Evolutionary conservation across 2,113 vertebrate species (phyloP), one percentile per base, ranked within the genome.

Genomic region (Fukomys damarensis): DNA sequence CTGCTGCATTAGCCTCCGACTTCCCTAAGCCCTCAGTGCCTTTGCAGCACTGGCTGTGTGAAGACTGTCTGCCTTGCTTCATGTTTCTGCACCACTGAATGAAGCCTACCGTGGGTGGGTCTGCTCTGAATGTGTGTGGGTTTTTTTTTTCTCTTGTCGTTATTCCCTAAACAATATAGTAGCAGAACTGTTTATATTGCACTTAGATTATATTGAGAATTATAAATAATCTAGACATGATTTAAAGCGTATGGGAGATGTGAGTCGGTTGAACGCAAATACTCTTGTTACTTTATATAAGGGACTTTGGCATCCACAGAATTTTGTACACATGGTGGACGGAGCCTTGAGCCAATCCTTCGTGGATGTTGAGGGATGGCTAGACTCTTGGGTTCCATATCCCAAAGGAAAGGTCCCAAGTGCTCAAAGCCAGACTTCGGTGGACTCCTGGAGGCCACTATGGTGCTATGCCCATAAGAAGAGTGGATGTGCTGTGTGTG

Each of bases 401-500:
- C 5, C n/a, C 83, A n/a, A 38, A 26, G 52, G 70, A 7, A 52
- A 2, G 32, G 3, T 41, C 19, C 41, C 7, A 12, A 0, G 4
- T 20, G 30, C 49, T 74, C 38, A 28, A 0, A 54, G 16, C 5
- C 24, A 63, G 59, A 10, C 61, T 61, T 59, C 8, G 12, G 9
- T 11, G 72, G 61, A 26, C 22, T 14, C 49, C 91, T 58, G 20
- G 59, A 54, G n/a, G 49, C 12, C 43, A 14, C 43, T 5, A 28
- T 19, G 6, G 4, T 32, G 38, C 28, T 41, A 52, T 85, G 68
- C 20, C 43, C 26, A 10, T 4, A 4, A 46, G 13, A 14, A 28
- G 19, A 1, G 1, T 66, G 83, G 14, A 3, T 1, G 17, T 16
- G 49, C 9, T 20, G 1, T 0, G 0, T 46, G 30, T 30, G 41